These are phyloP conservation scores for Thalassarche chlororhynchos DNA, from an alignment of 2,113 vertebrate species.

Conservation along the genomic window DNA sequence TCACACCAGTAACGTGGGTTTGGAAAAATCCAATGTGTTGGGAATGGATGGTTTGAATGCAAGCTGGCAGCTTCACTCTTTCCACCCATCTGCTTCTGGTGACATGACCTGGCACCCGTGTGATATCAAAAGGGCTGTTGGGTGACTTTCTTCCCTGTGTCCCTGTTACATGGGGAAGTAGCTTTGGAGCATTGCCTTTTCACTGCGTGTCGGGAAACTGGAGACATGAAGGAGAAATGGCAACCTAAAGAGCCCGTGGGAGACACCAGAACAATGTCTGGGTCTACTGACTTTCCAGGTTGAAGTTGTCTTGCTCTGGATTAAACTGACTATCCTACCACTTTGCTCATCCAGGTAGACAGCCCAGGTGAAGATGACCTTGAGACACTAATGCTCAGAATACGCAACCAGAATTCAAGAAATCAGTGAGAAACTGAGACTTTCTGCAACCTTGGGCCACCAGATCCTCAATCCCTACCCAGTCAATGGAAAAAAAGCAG, in stretches of 20 bases:
- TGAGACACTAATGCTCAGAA: background rate
- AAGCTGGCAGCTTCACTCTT: background rate
- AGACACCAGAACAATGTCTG: background rate
- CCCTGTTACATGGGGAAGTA: background rate
- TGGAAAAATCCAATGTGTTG: background rate
- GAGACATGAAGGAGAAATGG: background rate
- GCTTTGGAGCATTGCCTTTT: background rate
- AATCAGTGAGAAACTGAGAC: background rate
- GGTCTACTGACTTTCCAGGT: background rate
- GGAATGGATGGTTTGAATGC: background rate
- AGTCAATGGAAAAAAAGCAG: background rate
- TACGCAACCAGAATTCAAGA: background rate
- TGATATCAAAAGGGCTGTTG: background rate
- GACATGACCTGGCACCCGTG: accelerated
- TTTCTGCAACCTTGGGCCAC: background rate
- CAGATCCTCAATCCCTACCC: background rate
- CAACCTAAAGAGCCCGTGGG: background rate
- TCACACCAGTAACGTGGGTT: background rate
- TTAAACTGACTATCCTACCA: background rate
- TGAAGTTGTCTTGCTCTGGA: background rate
- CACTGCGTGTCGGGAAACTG: background rate
- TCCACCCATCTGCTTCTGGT: background rate
- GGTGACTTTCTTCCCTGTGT: background rate
- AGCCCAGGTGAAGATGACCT: background rate
- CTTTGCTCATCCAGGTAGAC: background rate